Conservation (phyloP, 2,888 invertebrate genomes). For the Agrochola litura region DNA sequence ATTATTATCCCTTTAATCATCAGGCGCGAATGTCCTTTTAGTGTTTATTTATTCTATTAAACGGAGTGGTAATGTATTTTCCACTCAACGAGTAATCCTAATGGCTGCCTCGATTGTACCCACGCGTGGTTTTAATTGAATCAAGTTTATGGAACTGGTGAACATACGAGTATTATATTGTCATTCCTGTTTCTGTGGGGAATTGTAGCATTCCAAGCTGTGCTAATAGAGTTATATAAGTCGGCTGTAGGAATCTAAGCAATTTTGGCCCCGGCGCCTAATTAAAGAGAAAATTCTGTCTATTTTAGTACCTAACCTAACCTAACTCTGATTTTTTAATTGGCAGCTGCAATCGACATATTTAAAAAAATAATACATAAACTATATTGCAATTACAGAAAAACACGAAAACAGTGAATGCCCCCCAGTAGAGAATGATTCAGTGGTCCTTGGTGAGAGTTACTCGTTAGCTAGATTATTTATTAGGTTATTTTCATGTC, state of each 20-base stretch:
- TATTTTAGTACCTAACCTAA: no score
- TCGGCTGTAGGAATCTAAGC: slow-evolving; percentile 5
- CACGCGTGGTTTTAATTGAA: slow-evolving; percentile 63
- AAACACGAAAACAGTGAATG: no score
- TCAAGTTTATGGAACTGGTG: slow-evolving; percentile 58
- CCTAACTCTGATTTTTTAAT: no score
- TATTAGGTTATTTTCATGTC: no score
- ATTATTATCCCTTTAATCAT: slow-evolving; percentile 66
- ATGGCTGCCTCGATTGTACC: slow-evolving; percentile 61
- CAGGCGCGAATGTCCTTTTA: slow-evolving; percentile 60
- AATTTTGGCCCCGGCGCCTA: no score
- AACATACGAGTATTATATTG: slow-evolving; percentile 60
- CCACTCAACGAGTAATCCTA: slow-evolving; percentile 59
- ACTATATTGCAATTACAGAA: no score
- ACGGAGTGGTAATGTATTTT: slow-evolving; percentile 72
- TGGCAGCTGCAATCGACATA: no score
- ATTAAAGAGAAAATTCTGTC: not conserved
- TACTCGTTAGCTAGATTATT: no score
- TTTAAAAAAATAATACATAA: no score
- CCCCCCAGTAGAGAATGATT: no score
- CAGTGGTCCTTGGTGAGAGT: no score
- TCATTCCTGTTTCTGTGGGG: slow-evolving; percentile 48
- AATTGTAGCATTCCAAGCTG: slow-evolving; percentile 40
- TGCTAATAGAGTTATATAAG: slow-evolving; percentile 30
- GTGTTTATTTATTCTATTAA: slow-evolving; percentile 74